Base-by-base conservation (phyloP, 2,888 invertebrate genomes). In the Drosophila subquinaria region DNA sequence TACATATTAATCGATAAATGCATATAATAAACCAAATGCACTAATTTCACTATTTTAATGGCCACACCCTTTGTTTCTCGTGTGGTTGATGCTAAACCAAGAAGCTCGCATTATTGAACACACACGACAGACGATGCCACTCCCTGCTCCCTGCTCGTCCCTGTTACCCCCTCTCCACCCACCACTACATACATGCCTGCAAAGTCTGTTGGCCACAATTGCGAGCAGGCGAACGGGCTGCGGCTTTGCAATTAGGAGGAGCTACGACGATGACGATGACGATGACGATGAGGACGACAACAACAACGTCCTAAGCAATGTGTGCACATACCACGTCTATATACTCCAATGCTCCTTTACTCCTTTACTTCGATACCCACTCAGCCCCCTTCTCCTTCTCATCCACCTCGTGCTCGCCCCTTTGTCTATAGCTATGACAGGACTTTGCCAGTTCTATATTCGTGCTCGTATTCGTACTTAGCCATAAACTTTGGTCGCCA, bases 241-340 rank as follows among this genome's bases (percentile, higher is more conserved):
- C 63, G 84, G 77, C 87, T 89, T 89, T 89, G 90, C 84, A 85
- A 85, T 85, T 85, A 85, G 84, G 84, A 85, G 84, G 90, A 91
- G 91, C 89, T 85, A 91, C 90, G 89, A 87, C 81, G 71, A 68
- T 64, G 79, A 74, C 55, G 73, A 53, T 57, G 43, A 47, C 10
- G 36, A 15, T 17, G 45, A 40, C 20, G 33, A 50, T n/a, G 52
- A 47, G 20, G 51, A 40, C 9, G 11, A 20, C 13, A 13, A 33
- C 30, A 20, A 17, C 10, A 17, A 33, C 8, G 35, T 85, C 83
- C 91, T 89, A 90, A 82, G 71, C 88, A 73, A 64, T 61, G 76
- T 79, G 55, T 57, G 63, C 69, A 75, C 57, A 80, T 70, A 15
- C 35, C 20, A 27, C 65, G 47, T 43, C 77, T 77, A 77, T 77